These are phyloP conservation scores for Bombus affinis DNA, from an alignment of 1,140 invertebrate species.

Conservation along the genomic window DNA sequence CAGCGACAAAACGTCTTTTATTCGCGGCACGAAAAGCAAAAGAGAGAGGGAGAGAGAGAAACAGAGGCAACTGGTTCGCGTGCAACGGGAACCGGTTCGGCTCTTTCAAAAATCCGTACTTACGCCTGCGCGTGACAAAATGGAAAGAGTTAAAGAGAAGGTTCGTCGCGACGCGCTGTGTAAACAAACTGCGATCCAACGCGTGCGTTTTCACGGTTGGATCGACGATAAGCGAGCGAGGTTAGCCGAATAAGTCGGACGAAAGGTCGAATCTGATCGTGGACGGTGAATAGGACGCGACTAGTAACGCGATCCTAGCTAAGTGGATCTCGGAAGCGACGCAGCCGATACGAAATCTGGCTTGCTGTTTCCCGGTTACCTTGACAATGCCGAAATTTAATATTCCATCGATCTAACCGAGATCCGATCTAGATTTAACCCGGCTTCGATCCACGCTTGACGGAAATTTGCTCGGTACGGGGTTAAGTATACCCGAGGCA, in stretches of 20 bases:
- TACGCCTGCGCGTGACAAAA: too few species aligned
- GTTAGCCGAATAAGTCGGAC: not conserved
- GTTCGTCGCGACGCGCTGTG: too few species aligned
- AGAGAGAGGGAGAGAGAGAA: too few species aligned
- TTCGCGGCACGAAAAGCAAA: too few species aligned
- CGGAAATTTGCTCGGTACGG: not conserved
- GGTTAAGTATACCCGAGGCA: too few species aligned
- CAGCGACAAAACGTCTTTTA: too few species aligned
- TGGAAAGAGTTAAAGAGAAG: too few species aligned
- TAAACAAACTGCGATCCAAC: too few species aligned
- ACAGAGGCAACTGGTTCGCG: too few species aligned
- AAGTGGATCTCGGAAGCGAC: slow-evolving; percentile 25
- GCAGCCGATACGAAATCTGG: not conserved
- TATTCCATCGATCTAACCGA: slow-evolving; percentile 31
- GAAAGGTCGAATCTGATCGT: slow-evolving; percentile 37
- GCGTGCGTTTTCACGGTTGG: not conserved
- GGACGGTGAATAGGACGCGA: slow-evolving; percentile 39
- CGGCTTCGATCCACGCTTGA: not conserved
- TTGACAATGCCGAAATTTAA: slow-evolving; percentile 41
- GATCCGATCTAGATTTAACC: slow-evolving; percentile 17
- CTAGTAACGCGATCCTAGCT: slow-evolving; percentile 40
- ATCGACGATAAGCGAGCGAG: not conserved
- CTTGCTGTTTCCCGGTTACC: not conserved
- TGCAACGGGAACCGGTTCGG: too few species aligned
- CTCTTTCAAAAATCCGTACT: too few species aligned